Evolutionary conservation across 1,140 invertebrate genomes (phyloP).

Genomic region (Tetraneura akinire): DNA sequence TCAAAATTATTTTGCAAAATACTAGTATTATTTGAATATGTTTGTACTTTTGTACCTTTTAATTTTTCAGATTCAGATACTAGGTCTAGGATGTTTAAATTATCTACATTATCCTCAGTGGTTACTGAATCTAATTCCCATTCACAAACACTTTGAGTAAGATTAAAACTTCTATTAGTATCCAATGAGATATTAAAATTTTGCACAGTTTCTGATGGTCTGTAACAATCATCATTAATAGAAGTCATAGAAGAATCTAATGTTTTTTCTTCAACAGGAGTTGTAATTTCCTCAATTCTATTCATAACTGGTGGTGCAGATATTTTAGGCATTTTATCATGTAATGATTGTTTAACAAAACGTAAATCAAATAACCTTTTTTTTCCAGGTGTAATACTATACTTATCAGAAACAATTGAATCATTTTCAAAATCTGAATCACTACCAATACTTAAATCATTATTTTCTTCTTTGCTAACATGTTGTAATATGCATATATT

Average conservation of each 20-base stretch:
- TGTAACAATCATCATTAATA: background rate
- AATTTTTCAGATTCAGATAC: no score
- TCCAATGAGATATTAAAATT: background rate
- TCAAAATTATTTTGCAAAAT: no score
- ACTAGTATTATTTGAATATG: background rate
- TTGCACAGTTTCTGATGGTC: background rate
- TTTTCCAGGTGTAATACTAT: constrained; percentile 44
- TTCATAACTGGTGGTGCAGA: constrained; percentile 7
- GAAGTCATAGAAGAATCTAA: background rate
- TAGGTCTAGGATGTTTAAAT: no score
- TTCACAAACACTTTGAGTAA: background rate
- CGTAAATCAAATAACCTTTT: constrained; percentile 36
- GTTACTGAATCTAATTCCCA: background rate
- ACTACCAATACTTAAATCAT: constrained; percentile 16
- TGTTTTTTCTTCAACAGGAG: background rate
- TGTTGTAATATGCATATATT: constrained; percentile 9
- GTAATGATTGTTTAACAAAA: background rate
- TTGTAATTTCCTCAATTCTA: constrained; percentile 32
- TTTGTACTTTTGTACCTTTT: no score
- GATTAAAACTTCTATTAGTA: background rate
- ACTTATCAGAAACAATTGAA: constrained; percentile 29
- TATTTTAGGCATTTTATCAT: background rate
- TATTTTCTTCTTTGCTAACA: background rate
- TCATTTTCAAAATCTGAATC: constrained; percentile 3
- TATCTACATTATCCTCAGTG: background rate